phyloP scores from a whole-genome alignment of 30 jellyfish, hydroid and myxozoan species.

The Cassiopea andromeda region DNA sequence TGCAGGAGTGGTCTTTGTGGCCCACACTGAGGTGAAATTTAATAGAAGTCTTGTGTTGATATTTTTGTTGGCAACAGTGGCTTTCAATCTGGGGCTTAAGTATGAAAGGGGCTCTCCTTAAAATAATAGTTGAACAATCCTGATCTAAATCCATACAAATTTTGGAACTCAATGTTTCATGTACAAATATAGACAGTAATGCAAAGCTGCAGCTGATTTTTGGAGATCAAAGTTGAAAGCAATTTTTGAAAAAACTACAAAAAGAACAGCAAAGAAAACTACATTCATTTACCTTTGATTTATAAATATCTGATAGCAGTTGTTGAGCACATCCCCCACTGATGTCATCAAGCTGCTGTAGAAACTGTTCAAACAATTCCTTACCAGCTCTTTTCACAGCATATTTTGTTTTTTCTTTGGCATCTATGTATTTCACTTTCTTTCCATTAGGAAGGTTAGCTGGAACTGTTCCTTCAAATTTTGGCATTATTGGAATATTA shows the following conservation, averaged over 20 bases:
- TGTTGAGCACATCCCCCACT: constrained; percentile 81
- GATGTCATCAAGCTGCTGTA: constrained; percentile 59
- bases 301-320: constrained; percentile 42
- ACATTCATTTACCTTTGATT: constrained; percentile 52
- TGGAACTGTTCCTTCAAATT: constrained; percentile 60
- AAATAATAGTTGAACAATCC: too few species aligned
- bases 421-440: constrained; percentile 59
- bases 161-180: too few species aligned
- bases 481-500: constrained; percentile 55
- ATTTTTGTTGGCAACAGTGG: too few species aligned
- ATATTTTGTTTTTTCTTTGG: constrained; percentile 49
- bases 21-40: neutral
- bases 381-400: constrained; percentile 61
- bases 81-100: too few species aligned
- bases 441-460: constrained; percentile 58
- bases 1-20: neutral
- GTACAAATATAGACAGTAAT: too few species aligned
- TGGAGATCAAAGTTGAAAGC: too few species aligned
- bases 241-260: too few species aligned
- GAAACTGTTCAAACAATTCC: constrained; percentile 67
- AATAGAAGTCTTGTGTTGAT: too few species aligned
- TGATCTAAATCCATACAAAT: too few species aligned
- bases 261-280: too few species aligned
- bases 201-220: too few species aligned
- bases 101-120: too few species aligned